Evolutionary conservation across 2,113 vertebrate species (phyloP).

Genomic region (Sinosuthora webbiana): DNA sequence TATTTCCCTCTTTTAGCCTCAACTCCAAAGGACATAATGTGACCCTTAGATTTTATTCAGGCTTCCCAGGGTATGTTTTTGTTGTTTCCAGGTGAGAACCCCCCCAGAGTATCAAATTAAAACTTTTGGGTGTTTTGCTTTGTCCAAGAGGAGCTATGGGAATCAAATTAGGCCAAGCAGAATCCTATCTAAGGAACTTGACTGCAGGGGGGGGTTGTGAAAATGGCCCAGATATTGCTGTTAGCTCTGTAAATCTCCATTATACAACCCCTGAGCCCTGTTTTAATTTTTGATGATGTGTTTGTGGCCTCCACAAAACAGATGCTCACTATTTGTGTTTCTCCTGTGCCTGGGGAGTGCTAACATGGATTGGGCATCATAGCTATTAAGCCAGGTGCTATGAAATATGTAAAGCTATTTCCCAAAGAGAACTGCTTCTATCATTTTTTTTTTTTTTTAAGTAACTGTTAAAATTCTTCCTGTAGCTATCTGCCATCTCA

Average conservation of each 20-base stretch:
- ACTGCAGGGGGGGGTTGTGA: background rate
- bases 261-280: background rate
- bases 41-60: background rate
- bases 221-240: background rate
- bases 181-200: background rate
- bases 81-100: background rate
- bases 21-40: background rate
- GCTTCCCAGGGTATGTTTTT: background rate
- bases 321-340: slow-evolving; percentile 27
- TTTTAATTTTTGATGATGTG: slow-evolving; percentile 7
- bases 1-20: background rate
- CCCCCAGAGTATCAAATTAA: background rate
- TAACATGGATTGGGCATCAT: slow-evolving; percentile 21
- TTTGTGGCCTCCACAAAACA: slow-evolving; percentile 20
- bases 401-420: slow-evolving; percentile 43
- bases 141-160: background rate
- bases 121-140: background rate
- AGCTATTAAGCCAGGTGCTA: background rate
- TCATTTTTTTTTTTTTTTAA: background rate
- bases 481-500: background rate
- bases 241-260: background rate
- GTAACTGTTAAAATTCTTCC: background rate
- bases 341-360: background rate
- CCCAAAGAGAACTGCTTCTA: slow-evolving; percentile 35
- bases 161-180: background rate